Conservation (phyloP, 2,888 invertebrate genomes). For the Yponomeuta sedellus region DNA sequence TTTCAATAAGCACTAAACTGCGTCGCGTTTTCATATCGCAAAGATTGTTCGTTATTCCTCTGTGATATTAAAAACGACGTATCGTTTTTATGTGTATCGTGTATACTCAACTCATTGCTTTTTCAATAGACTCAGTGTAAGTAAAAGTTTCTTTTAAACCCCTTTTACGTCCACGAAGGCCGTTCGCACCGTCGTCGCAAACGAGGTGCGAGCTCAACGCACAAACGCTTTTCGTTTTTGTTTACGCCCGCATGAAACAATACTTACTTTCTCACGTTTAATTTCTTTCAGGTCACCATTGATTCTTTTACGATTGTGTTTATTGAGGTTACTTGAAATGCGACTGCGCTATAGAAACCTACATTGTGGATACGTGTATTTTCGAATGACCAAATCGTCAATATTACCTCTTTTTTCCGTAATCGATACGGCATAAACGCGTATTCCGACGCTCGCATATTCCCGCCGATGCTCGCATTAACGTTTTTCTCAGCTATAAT, state of each 20-base stretch:
- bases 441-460: constrained; percentile 4
- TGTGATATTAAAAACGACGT: constrained; percentile 37
- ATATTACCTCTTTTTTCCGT: constrained; percentile 29
- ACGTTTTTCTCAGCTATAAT: constrained; percentile 22
- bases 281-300: constrained; percentile 72
- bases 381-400: constrained; percentile 1
- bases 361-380: constrained; percentile 43
- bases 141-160: constrained; percentile 63
- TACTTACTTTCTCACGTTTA: constrained; percentile 76
- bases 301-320: constrained; percentile 75
- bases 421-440: constrained; percentile 17
- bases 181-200: constrained; percentile 53
- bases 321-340: constrained; percentile 68
- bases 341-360: constrained; percentile 40
- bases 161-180: constrained; percentile 66
- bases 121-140: constrained; percentile 19
- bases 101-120: constrained; percentile 33
- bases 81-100: constrained; percentile 28
- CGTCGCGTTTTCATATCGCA: background rate
- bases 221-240: constrained; percentile 63
- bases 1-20: background rate
- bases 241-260: constrained; percentile 71
- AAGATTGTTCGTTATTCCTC: constrained; percentile 23
- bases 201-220: constrained; percentile 70
- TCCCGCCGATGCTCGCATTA: constrained; percentile 13